Conservation (phyloP, 64 coral and sea anemone species). For the Stichodactyla helianthus region DNA sequence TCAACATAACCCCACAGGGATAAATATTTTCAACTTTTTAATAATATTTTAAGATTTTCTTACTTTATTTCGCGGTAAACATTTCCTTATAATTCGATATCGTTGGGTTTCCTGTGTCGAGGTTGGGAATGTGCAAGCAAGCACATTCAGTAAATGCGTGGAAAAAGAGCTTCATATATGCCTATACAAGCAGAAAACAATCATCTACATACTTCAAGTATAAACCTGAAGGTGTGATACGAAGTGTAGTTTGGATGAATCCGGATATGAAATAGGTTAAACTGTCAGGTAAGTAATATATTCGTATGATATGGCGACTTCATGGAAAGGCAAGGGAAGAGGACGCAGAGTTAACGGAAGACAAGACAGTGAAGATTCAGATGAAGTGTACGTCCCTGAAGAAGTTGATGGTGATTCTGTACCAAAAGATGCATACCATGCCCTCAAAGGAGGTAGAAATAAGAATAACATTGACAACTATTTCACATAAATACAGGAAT, state of each 20-base stretch:
- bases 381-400: background rate
- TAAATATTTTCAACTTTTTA: too few species aligned
- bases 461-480: too few species aligned
- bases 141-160: background rate
- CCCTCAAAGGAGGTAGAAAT: constrained; percentile 50
- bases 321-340: background rate
- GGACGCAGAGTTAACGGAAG: background rate
- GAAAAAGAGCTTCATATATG: background rate
- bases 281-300: background rate
- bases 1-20: too few species aligned
- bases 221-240: background rate
- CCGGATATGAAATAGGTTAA: background rate
- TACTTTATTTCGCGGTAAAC: too few species aligned
- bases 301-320: background rate
- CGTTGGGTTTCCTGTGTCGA: background rate
- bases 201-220: background rate
- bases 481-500: too few species aligned
- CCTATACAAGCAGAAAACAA: background rate
- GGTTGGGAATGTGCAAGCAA: background rate
- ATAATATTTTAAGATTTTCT: too few species aligned
- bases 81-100: too few species aligned
- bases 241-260: background rate
- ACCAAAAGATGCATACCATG: constrained; percentile 36
- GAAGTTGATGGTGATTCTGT: constrained; percentile 29
- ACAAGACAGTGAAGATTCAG: background rate